A percentile compares a stretch with the other conserved stretches of the same genome.
phyloP scores from a whole-genome alignment of 2,888 invertebrate species.

The Bhutanitis thaidina region DNA sequence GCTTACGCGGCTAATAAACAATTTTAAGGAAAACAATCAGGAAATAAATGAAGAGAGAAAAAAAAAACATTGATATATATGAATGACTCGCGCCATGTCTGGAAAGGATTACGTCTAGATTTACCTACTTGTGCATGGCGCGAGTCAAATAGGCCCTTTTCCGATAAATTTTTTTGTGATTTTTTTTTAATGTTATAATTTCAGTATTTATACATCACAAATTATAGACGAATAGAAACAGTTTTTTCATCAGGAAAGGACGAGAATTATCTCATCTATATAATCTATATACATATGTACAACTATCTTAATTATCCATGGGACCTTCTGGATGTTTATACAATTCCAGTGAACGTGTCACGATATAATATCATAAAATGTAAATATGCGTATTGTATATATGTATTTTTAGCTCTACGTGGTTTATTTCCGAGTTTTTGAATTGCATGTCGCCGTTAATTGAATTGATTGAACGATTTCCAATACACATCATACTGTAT shows the following conservation, averaged over 20 bases:
- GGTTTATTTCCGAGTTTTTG: neutral
- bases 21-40: slow-evolving; percentile 52
- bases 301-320: slow-evolving; percentile 43
- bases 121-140: slow-evolving; percentile 39
- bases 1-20: slow-evolving; percentile 57
- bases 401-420: slow-evolving; percentile 3
- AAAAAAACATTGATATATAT: slow-evolving; percentile 41
- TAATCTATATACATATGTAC: slow-evolving; percentile 70
- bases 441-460: neutral
- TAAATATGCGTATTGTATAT: slow-evolving; percentile 2
- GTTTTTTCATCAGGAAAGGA: slow-evolving; percentile 48
- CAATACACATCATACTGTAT: no score
- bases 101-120: slow-evolving; percentile 31
- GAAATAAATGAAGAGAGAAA: slow-evolving; percentile 43
- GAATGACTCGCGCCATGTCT: slow-evolving; percentile 43
- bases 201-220: slow-evolving; percentile 57
- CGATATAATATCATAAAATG: neutral
- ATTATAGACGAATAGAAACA: slow-evolving; percentile 54
- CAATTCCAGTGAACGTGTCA: neutral
- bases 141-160: slow-evolving; percentile 46
- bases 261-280: slow-evolving; percentile 32
- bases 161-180: slow-evolving; percentile 53
- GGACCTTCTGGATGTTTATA: slow-evolving; percentile 43
- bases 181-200: slow-evolving; percentile 25
- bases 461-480: neutral